Base-by-base conservation (phyloP, 1,140 invertebrate genomes). In the Ooceraea biroi region DNA sequence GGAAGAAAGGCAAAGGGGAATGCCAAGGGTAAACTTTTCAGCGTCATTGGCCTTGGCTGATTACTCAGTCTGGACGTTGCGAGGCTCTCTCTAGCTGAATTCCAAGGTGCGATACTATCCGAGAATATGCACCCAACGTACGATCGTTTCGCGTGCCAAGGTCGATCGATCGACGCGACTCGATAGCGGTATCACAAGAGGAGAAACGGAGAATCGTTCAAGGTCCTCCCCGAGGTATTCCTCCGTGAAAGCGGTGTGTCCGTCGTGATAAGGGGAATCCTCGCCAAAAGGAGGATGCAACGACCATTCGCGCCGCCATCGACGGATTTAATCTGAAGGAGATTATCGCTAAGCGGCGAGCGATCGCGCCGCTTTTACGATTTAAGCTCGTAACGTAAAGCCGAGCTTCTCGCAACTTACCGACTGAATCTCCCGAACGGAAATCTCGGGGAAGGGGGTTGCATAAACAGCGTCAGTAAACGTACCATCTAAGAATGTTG, bases 311-410 rank as follows among this genome's bases (percentile, higher is more conserved):
- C 55, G 61, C 19, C 41, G 25, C 73, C 82, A 78, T 77, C 73
- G 58, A 44, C 46, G 36, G 73, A 66, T 78, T 83, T 83, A 83
- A 83, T 83, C 82, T 83, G 61, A 78, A 76, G 61, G 48, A 78
- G 82, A 83, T 83, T 83, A 83, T 83, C 72, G 61, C 73, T 77
- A 77, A 78, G 25, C 61, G 73, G 36, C 76, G 36, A 65, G 11
- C 82, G 46, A 74, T 83, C 58, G 58, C 57, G 52, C 52, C 65
- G 76, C 76, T 71, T 69, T 80, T 80, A 80, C 76, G 76, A 80
- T 80, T 80, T 80, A 80, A 80, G 65, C 65, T 80, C 76, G 25
- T 80, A 80, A 80, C 44, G 68, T 69, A 80, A 57, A 80, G 50
- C 65, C 65, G 50, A 71, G 76, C 76, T 69, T 80, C 65, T 82